Base-by-base conservation (phyloP, 2,797 vertebrate species). In the Pipistrellus pygmaeus region DNA sequence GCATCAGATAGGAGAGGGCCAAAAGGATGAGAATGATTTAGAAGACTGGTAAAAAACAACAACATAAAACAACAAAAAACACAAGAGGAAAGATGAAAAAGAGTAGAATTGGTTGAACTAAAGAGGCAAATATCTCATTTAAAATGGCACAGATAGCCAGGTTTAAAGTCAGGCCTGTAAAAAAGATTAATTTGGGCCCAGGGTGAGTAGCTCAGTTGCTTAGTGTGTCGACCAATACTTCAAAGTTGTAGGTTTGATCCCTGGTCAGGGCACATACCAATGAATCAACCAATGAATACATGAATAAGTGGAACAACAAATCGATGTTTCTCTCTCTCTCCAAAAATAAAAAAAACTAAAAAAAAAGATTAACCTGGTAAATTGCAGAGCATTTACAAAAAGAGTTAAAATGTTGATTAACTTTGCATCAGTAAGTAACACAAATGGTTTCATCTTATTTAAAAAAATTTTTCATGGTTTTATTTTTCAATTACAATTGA, bases 1-100 rank as follows among this genome's bases (percentile, higher is more conserved):
- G 64, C 15, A 87, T 85, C 73, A 85, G 35, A 89, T 72, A 92
- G 69, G 81, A 88, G 95, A 91, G 75, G 55, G 32, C 57, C 80
- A 85, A 68, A 32, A 83, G 25, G 20, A 85, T 86, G 69, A 90
- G 90, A 90, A 75, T 76, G 46, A 88, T 57, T 57, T 85, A 85
- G 44, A 80, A 44, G 57, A 85, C 12, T 83, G 3, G 27, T 8
- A 53, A 71, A 71, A 84, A 57, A 55, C 48, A 14, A 14, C 3
- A 44, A 11, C 46, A 55, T 7, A 8, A 32, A 78, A 55, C 17
- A 8, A 30, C 11, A 30, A 27, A 30, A n/a, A n/a, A 62, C 41
- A 35, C 2, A 12, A 91, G 72, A 82, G 32, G 82, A 90, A 73
- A 88, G 46, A 60, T 62, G 21, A 51, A 69, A 91, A 86, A 66